Conservation (phyloP, 64 coral and sea anemone species). For the Acropora yongei region DNA sequence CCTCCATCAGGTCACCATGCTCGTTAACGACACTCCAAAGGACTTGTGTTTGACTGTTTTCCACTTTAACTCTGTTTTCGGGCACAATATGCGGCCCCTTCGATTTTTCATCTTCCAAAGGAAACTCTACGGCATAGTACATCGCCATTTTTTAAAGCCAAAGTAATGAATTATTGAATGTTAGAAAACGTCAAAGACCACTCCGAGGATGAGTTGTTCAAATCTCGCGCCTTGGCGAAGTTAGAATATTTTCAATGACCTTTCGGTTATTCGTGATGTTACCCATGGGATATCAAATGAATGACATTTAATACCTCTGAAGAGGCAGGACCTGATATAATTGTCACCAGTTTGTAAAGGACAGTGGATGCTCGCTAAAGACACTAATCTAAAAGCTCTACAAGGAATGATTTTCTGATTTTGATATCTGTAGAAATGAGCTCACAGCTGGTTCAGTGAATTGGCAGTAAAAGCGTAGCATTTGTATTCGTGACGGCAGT, state of each 20-base stretch:
- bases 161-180: background rate
- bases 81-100: constrained; percentile 26
- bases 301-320: background rate
- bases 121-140: constrained; percentile 44
- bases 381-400: background rate
- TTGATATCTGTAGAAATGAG: background rate
- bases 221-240: background rate
- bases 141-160: constrained; percentile 1
- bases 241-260: background rate
- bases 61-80: constrained; percentile 22
- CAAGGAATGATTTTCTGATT: background rate
- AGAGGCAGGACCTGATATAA: background rate
- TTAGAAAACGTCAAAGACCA: background rate
- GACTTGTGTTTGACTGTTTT: background rate
- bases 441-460: background rate
- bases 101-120: constrained; percentile 23
- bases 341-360: background rate
- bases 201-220: background rate
- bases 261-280: too few relatives aligned
- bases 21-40: constrained; percentile 41
- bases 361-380: background rate
- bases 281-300: background rate
- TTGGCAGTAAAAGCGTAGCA: background rate
- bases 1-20: constrained; percentile 27
- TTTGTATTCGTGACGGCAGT: background rate